These are phyloP conservation scores for Limonius californicus DNA, from an alignment of 1,140 invertebrate species.

Conservation along the genomic window DNA sequence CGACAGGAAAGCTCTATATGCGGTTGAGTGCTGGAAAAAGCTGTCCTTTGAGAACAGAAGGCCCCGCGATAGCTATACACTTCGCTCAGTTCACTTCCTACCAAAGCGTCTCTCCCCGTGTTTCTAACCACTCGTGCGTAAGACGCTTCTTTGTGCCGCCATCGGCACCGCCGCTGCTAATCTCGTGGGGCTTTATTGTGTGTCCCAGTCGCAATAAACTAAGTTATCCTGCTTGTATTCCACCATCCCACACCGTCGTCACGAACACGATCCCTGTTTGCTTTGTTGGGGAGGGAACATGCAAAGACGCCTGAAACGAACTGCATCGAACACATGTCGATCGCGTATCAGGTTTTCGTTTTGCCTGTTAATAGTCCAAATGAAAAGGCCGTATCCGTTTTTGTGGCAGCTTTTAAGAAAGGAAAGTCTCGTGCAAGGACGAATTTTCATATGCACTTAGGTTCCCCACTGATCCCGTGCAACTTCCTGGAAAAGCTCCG, in stretches of 20 bases:
- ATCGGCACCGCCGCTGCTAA: conserved; percentile 12
- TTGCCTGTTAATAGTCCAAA: background rate
- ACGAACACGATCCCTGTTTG: conserved; percentile 12
- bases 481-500: background rate
- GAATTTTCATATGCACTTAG: background rate
- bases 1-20: conserved; percentile 12
- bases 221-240: conserved; percentile 12
- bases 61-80: conserved; percentile 9
- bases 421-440: too few species aligned
- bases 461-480: background rate
- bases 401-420: too few species aligned
- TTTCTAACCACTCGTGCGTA: conserved; percentile 13
- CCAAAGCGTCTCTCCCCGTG: background rate
- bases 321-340: background rate
- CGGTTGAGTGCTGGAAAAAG: conserved; percentile 13
- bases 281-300: conserved; percentile 5
- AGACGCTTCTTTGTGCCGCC: conserved; percentile 14
- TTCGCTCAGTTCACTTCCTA: conserved; percentile 13
- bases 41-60: conserved; percentile 14
- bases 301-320: background rate
- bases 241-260: conserved; percentile 6
- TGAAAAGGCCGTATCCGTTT: too few species aligned
- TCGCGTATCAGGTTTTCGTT: background rate
- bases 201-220: conserved; percentile 14
- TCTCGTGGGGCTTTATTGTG: conserved; percentile 14